phyloP scores from a whole-genome alignment of 2,888 invertebrate species.

The Abscondita cerata region DNA sequence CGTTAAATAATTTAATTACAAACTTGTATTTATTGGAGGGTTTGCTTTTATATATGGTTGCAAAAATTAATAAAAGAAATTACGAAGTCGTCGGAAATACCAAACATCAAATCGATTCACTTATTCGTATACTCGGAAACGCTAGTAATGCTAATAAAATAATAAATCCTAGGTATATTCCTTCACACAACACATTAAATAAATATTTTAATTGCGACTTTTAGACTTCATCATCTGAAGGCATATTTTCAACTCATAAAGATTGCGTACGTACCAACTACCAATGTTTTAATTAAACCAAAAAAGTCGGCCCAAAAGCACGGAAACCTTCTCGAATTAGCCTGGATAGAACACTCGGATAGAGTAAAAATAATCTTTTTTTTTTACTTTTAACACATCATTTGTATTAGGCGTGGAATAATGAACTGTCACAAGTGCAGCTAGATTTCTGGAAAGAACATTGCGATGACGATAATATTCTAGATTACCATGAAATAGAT shows the following conservation, averaged over 20 bases:
- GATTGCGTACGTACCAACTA: conserved; percentile 56
- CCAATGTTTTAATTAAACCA: conserved; percentile 57
- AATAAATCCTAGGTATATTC: conserved; percentile 58
- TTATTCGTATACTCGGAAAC: conserved; percentile 48
- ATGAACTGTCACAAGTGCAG: conserved; percentile 57
- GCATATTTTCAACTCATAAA: conserved; percentile 63
- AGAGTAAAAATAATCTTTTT: conserved; percentile 60
- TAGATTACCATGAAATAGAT: conserved; percentile 61
- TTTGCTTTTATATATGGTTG: conserved; percentile 62
- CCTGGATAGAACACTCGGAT: conserved; percentile 63
- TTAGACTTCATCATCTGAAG: conserved; percentile 62
- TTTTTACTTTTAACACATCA: neutral
- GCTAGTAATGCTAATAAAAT: conserved; percentile 46
- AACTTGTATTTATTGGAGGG: conserved; percentile 65
- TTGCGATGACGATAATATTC: conserved; percentile 54
- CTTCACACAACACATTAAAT: no score
- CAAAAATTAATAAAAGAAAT: conserved; percentile 50
- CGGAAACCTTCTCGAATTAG: conserved; percentile 57
- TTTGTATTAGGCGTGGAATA: conserved; percentile 62
- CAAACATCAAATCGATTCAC: conserved; percentile 46
- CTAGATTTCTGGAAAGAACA: conserved; percentile 62
- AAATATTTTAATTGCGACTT: no score
- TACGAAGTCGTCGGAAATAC: conserved; percentile 44
- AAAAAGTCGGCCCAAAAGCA: conserved; percentile 54
- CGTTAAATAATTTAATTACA: conserved; percentile 58